phyloP scores from a whole-genome alignment of 2,113 vertebrate species.

The Centropus unirufus region DNA sequence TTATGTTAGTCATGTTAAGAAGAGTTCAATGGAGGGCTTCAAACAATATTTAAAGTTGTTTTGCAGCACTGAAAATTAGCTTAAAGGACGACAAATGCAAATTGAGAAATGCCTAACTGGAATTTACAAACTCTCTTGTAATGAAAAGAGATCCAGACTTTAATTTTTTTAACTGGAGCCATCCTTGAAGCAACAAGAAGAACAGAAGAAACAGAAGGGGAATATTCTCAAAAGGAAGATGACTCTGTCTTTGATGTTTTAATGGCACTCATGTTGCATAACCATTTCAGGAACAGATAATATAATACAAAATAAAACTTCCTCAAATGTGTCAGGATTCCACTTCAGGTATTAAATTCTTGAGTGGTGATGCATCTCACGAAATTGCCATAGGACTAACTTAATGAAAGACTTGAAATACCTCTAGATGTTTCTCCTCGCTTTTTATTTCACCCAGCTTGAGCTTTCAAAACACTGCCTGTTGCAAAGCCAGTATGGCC shows the following conservation, averaged over 20 bases:
- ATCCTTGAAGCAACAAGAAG: slow-evolving; percentile 71
- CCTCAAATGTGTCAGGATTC: neutral
- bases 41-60: slow-evolving; percentile 74
- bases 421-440: neutral
- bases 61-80: slow-evolving; percentile 71
- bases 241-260: slow-evolving; percentile 68
- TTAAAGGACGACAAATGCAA: slow-evolving; percentile 76
- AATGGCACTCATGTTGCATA: neutral
- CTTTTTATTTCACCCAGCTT: neutral
- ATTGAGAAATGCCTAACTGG: slow-evolving; percentile 61
- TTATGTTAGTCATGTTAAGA: slow-evolving; percentile 45
- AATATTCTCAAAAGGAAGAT: slow-evolving; percentile 59
- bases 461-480: neutral
- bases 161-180: slow-evolving; percentile 68
- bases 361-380: neutral
- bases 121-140: slow-evolving; percentile 71
- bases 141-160: slow-evolving; percentile 69
- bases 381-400: neutral
- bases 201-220: slow-evolving; percentile 66
- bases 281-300: slow-evolving; percentile 25
- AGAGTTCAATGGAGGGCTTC: slow-evolving; percentile 64
- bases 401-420: slow-evolving; percentile 7
- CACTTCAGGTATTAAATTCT: neutral
- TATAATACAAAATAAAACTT: neutral
- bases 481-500: neutral